Evolutionary conservation across 1,140 invertebrate genomes (phyloP).

Genomic region (Sitodiplosis mosellana): DNA sequence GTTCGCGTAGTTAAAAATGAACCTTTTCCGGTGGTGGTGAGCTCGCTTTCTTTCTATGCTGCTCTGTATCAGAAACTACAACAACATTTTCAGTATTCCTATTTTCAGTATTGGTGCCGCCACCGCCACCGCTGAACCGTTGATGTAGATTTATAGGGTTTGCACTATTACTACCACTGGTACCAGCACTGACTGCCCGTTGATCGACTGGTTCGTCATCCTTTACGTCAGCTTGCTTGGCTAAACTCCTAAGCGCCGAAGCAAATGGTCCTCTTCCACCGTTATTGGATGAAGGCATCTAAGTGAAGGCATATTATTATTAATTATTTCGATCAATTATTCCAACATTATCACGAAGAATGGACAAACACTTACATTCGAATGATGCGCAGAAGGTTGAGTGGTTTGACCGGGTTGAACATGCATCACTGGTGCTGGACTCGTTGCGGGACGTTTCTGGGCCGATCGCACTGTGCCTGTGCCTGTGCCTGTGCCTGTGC

Average conservation of each 20-base stretch:
- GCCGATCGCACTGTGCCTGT: constrained; percentile 4
- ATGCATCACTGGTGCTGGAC: constrained; percentile 22
- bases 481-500: too few relatives aligned
- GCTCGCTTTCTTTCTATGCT: constrained; percentile 17
- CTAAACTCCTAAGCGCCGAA: constrained; percentile 57
- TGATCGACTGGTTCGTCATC: constrained; percentile 16
- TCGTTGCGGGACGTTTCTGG: constrained; percentile 22
- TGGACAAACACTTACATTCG: background rate
- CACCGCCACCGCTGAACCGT: constrained; percentile 5
- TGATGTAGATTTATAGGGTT: constrained; percentile 3
- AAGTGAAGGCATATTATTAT: too few relatives aligned
- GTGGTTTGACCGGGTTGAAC: constrained; percentile 9
- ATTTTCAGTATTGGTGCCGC: background rate
- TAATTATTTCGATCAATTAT: too few relatives aligned
- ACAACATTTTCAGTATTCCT: background rate
- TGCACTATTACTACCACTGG: background rate
- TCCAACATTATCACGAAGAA: too few relatives aligned
- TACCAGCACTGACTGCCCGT: background rate
- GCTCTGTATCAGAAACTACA: constrained; percentile 6
- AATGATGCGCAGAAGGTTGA: constrained; percentile 15
- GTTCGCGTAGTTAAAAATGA: background rate
- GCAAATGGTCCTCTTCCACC: constrained; percentile 38
- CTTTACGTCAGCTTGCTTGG: constrained; percentile 49
- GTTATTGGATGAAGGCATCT: too few relatives aligned
- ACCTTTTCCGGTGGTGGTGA: constrained; percentile 21